Percentiles rank a stretch among this genome's conserved stretches.
phyloP scores from a whole-genome alignment of 2,888 invertebrate species.

The Aphidoletes aphidimyza region DNA sequence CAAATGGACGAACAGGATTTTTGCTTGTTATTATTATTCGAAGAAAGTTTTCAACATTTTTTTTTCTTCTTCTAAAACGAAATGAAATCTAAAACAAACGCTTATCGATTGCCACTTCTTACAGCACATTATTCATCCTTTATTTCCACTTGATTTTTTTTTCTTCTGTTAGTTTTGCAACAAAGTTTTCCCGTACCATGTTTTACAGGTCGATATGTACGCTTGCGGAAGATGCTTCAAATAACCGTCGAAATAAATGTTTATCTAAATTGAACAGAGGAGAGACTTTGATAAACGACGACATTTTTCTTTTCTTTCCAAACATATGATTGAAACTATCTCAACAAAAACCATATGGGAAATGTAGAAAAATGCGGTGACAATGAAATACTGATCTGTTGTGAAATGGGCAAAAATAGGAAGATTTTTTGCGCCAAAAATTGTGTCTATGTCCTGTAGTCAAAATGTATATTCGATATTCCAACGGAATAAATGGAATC shows the following conservation, averaged over 20 bases:
- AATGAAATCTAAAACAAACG: not conserved
- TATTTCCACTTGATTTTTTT: conserved; percentile 15
- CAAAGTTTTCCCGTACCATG: not conserved
- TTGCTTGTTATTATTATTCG: conserved; percentile 23
- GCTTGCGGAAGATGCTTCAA: not conserved
- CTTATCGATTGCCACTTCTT: conserved; percentile 42
- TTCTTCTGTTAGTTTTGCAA: conserved; percentile 1
- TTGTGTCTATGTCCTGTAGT: not conserved
- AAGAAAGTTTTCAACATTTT: conserved; percentile 30
- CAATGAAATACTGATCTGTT: not conserved
- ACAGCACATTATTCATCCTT: conserved; percentile 43
- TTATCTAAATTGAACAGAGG: not conserved
- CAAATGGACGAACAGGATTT: conserved; percentile 14
- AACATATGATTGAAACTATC: not conserved
- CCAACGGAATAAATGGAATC: not conserved
- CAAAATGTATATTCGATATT: no score
- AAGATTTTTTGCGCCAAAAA: conserved; percentile 28
- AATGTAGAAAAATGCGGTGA: not conserved
- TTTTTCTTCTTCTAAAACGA: no score
- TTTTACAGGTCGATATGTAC: not conserved
- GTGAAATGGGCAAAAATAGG: not conserved
- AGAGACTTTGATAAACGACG: not conserved
- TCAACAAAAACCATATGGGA: conserved; percentile 20
- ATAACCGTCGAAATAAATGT: not conserved
- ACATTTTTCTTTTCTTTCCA: not conserved